Base-by-base conservation (phyloP, 2,888 invertebrate genomes). In the Tortricodes alternella region DNA sequence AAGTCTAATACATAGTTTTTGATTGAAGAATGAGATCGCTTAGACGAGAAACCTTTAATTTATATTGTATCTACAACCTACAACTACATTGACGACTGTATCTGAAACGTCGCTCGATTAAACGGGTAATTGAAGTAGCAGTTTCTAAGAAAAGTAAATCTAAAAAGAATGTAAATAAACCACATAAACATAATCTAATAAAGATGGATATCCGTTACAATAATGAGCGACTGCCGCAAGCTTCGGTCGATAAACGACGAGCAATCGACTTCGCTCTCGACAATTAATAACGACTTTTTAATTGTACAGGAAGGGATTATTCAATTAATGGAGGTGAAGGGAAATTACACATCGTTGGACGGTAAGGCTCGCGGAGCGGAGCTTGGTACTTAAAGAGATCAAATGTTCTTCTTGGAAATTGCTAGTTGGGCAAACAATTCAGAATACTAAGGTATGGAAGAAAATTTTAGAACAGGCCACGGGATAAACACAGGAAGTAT, bases 241-340 rank as follows among this genome's bases (percentile, higher is more conserved):
- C 64, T 34, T 41, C 32, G 39, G 8, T 56, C 60, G 29, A 44
- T 29, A 37, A 41, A 41, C 41, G 29, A 46, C 46, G 37, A 29
- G 37, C 35, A 16, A 49, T 55, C 43, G 35, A n/a, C 46, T n/a
- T n/a, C 46, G 32, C 80, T 80, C 78, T 76, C 69, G 58, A 68
- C 71, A 73, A 82, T 83, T 80, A 83, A 73, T 68, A 62, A 69
- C 70, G 63, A 74, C 70, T 77, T 75, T 74, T 73, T 74, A 73
- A 76, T 77, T 66, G 70, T 59, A 67, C 76, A 75, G 82, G 80
- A 83, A 78, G 73, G 70, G 72, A 79, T 80, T 74, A 80, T 74
- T 73, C 74, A 78, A 77, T 77, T 75, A 69, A 62, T 60, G 58
- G 57, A 64, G 53, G 63, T 46, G 62, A 44, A 59, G 41, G 49